Conservation (phyloP, 2,113 vertebrate species). For the Ciconia boyciana region DNA sequence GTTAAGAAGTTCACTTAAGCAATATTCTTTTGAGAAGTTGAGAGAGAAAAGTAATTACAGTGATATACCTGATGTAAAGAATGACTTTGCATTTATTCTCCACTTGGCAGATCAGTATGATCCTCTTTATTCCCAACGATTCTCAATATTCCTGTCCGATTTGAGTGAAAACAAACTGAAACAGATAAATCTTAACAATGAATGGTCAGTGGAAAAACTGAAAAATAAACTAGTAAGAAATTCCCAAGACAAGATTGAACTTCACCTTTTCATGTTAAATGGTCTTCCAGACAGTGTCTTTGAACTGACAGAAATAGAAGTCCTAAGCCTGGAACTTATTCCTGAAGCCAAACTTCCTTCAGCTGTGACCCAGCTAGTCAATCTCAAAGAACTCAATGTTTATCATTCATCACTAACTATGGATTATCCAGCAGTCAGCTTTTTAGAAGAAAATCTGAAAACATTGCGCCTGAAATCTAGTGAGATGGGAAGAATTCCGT, state of each 20-base stretch:
- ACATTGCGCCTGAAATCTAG: slow-evolving; percentile 80
- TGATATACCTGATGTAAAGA: slow-evolving; percentile 83
- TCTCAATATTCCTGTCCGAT: slow-evolving; percentile 84
- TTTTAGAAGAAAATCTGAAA: slow-evolving; percentile 81
- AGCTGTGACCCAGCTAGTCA: slow-evolving; percentile 73
- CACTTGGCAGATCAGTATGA: slow-evolving; percentile 84
- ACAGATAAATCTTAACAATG: slow-evolving; percentile 82
- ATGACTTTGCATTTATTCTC: slow-evolving; percentile 87
- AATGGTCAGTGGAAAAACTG: slow-evolving; percentile 81
- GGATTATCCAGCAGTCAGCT: slow-evolving; percentile 76
- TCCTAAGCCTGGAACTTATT: slow-evolving; percentile 82
- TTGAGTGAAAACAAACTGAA: slow-evolving; percentile 83
- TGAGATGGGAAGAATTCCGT: slow-evolving; percentile 77
- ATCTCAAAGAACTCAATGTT: slow-evolving; percentile 78
- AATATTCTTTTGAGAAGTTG: slow-evolving; percentile 84
- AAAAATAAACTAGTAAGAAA: slow-evolving; percentile 77
- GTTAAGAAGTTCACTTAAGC: slow-evolving; percentile 81
- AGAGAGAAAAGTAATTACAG: slow-evolving; percentile 84
- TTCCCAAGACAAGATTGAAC: slow-evolving; percentile 78
- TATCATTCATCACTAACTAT: slow-evolving; percentile 76
- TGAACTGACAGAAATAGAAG: slow-evolving; percentile 81
- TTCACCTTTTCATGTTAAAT: slow-evolving; percentile 80
- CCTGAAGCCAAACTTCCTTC: slow-evolving; percentile 78
- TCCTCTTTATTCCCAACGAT: slow-evolving; percentile 82
- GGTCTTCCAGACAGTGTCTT: slow-evolving; percentile 82